A percentile compares a stretch with the other conserved stretches of the same genome.
Evolutionary conservation across 2,888 invertebrate species (phyloP).

Genomic region (Theretra japonica): DNA sequence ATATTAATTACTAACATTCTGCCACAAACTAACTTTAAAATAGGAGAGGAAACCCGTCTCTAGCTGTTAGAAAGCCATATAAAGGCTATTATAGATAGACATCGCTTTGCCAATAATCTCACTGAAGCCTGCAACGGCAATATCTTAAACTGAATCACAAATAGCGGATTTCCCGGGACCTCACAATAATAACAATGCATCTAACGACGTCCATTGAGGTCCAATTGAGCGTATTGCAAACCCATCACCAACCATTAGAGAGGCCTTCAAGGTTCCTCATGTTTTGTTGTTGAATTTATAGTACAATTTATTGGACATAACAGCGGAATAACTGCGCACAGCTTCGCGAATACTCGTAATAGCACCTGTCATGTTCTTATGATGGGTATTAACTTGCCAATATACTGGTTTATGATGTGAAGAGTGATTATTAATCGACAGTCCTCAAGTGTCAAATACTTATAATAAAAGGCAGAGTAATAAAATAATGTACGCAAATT

Average conservation of each 20-base stretch:
- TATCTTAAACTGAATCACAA: neutral
- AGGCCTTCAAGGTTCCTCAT: constrained; percentile 6
- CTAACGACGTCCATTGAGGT: constrained; percentile 8
- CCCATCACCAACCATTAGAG: constrained; percentile 14
- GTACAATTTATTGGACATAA: constrained; percentile 27
- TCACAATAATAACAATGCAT: constrained; percentile 5
- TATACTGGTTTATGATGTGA: neutral
- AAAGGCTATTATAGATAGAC: neutral
- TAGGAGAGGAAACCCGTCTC: no score
- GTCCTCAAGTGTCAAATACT: no score
- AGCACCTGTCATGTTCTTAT: constrained; percentile 8
- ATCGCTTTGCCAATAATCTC: no score
- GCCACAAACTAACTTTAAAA: no score
- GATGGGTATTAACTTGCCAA: constrained; percentile 5
- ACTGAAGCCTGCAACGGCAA: neutral
- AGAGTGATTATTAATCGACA: neutral
- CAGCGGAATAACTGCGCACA: constrained; percentile 10
- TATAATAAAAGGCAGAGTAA: no score
- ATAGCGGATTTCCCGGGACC: neutral
- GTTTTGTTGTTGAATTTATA: constrained; percentile 10
- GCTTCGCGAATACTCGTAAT: neutral
- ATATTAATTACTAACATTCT: no score
- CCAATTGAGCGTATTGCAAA: constrained; percentile 14
- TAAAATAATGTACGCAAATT: no score
- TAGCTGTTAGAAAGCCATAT: no score